Evolutionary conservation across 2,797 vertebrate genomes (phyloP).

Genomic region (Tapera naevia): DNA sequence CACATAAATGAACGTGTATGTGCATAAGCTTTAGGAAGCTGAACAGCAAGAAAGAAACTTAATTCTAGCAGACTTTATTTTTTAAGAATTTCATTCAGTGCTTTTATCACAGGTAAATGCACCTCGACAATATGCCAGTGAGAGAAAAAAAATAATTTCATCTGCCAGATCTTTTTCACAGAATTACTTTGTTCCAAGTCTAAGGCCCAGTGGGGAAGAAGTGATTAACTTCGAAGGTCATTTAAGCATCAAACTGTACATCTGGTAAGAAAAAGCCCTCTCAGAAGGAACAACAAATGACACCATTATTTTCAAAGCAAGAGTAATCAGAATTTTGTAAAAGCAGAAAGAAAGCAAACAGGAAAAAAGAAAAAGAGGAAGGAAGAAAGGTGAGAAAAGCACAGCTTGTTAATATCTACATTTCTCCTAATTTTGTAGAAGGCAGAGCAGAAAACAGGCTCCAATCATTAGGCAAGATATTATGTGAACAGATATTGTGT

Average conservation of each 20-base stretch:
- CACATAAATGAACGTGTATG: background rate
- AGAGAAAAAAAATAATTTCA: constrained; percentile 30
- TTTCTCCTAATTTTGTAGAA: background rate
- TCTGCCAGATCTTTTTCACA: background rate
- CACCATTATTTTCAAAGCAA: background rate
- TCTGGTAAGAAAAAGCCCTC: background rate
- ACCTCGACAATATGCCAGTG: background rate
- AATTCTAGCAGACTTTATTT: background rate
- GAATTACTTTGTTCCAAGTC: constrained; percentile 28
- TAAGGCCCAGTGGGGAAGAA: constrained; percentile 32
- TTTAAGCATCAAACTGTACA: constrained; percentile 8
- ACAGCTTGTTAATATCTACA: background rate
- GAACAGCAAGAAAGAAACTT: background rate
- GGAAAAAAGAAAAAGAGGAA: background rate
- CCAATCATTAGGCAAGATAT: background rate
- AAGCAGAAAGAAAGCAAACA: background rate
- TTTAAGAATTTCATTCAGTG: background rate
- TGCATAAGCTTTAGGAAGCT: background rate
- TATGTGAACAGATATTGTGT: background rate
- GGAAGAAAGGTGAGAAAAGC: background rate
- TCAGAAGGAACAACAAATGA: background rate
- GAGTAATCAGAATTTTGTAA: constrained; percentile 1
- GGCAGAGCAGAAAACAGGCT: background rate
- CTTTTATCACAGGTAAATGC: constrained; percentile 19
- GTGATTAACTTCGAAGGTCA: constrained; percentile 15